Conservation (phyloP, 1,140 invertebrate genomes). For the Oedothorax gibbosus region DNA sequence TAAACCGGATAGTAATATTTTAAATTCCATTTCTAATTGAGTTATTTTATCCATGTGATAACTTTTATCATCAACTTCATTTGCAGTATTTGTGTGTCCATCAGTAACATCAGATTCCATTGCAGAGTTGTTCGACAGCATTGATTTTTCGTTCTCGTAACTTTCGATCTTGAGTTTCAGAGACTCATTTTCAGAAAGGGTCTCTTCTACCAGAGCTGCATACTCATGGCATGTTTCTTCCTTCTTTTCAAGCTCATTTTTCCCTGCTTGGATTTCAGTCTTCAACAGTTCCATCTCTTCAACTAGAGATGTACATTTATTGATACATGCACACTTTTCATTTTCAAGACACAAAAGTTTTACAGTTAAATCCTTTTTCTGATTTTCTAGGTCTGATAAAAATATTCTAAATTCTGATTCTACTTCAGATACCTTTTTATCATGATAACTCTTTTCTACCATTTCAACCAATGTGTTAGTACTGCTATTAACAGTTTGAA, state of each 20-base stretch:
- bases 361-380: too few species aligned
- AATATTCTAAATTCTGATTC: too few species aligned
- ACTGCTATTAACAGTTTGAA: too few species aligned
- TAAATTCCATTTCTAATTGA: not conserved
- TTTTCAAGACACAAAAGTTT: too few species aligned
- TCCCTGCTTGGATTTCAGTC: not conserved
- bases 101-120: not conserved
- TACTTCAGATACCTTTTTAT: too few species aligned
- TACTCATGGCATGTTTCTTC: not conserved
- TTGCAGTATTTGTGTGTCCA: conserved; percentile 1
- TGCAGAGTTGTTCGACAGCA: not conserved
- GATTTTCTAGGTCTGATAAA: too few species aligned
- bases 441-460: too few species aligned
- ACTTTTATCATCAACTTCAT: conserved; percentile 4
- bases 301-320: not conserved
- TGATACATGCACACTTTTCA: too few species aligned
- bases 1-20: not conserved
- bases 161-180: conserved; percentile 22
- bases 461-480: too few species aligned
- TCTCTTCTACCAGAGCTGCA: conserved; percentile 22
- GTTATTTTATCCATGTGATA: conserved; percentile 26
- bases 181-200: conserved; percentile 31
- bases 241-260: not conserved
- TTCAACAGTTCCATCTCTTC: not conserved
- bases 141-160: conserved; percentile 1